Evolutionary conservation across 2,888 invertebrate species (phyloP).

Genomic region (Oxytorus armatus): DNA sequence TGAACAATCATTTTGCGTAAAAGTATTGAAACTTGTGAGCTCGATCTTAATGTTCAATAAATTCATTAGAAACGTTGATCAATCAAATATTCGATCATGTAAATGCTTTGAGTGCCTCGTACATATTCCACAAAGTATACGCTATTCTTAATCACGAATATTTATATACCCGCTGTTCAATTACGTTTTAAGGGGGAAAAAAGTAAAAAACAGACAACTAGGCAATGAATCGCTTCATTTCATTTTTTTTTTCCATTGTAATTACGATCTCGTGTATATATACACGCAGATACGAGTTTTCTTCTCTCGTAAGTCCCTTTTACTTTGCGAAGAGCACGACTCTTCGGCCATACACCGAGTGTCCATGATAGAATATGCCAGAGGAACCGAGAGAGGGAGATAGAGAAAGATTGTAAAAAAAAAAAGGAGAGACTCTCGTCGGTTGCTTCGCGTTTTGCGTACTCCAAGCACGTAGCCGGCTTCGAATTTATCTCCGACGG

Average conservation of each 20-base stretch:
- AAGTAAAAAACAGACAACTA: neutral
- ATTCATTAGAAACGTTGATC: neutral
- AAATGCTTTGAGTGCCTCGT: neutral
- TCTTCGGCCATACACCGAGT: constrained; percentile 12
- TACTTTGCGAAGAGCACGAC: constrained; percentile 34
- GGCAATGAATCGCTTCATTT: constrained; percentile 26
- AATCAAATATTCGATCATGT: neutral
- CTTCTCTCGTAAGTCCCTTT: constrained; percentile 47
- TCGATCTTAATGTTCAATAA: no score
- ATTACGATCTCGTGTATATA: constrained; percentile 27
- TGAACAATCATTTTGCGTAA: no score
- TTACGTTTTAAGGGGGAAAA: constrained; percentile 26
- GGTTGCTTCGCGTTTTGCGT: constrained; percentile 67
- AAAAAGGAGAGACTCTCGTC: constrained; percentile 40
- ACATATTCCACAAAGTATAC: neutral
- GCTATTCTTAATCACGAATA: neutral
- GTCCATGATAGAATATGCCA: constrained; percentile 38
- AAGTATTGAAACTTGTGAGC: neutral
- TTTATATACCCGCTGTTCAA: constrained; percentile 29
- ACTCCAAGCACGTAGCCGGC: constrained; percentile 75
- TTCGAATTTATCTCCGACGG: constrained; percentile 76
- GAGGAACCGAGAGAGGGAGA: constrained; percentile 22
- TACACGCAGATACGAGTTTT: constrained; percentile 29
- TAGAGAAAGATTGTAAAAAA: constrained; percentile 32
- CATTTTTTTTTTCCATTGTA: constrained; percentile 51